Evolutionary conservation across 2,888 invertebrate species (phyloP), one percentile per base, ranked within the genome.

Genomic region (Eustalomyia histrio): DNA sequence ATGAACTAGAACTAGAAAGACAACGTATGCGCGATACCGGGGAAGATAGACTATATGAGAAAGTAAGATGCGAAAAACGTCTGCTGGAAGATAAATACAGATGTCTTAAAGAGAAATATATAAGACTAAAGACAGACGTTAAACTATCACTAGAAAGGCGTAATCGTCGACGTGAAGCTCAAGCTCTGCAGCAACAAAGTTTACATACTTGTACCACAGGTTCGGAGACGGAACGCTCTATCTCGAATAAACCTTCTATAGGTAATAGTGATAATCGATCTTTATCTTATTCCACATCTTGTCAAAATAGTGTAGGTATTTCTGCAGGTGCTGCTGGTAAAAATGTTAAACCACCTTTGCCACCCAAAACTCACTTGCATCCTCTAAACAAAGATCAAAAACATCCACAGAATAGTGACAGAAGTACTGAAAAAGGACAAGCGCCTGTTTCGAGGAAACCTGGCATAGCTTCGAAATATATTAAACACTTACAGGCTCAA

Each of bases 51-150:
- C 86, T 91, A 0, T 94, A 92, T 84, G 94, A 94, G 85, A 94
- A 94, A 87, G 90, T 94, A 72, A 92, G 94, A 5, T 94, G 94
- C 86, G 94, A 95, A 86, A 94, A 94, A 85, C 91, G 94, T n/a
- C 87, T 94, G 55, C 87, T 96, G 2, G 94, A 94, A 84, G 95
- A 95, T 84, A 96, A 96, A 88, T 96, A 96, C 88, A 92, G 93
- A 61, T 94, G 94, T 72, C 91, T 96, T 65, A 96, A 96, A 89
- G 95, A 95, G 87, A 96, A 96, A 89, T 96, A 96, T 86, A 92
- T 94, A 21, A 92, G 95, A 14, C 91, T 97, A 73, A 96, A 96
- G 88, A 95, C 94, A 21, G 96, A 96, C 84, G 95, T 96, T 10
- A 94, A 95, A 89, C 90, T 94, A 29, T 94, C 95, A 0, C 92